Evolutionary conservation across 2,113 vertebrate species (phyloP).

Genomic region (Engraulis encrasicolus): DNA sequence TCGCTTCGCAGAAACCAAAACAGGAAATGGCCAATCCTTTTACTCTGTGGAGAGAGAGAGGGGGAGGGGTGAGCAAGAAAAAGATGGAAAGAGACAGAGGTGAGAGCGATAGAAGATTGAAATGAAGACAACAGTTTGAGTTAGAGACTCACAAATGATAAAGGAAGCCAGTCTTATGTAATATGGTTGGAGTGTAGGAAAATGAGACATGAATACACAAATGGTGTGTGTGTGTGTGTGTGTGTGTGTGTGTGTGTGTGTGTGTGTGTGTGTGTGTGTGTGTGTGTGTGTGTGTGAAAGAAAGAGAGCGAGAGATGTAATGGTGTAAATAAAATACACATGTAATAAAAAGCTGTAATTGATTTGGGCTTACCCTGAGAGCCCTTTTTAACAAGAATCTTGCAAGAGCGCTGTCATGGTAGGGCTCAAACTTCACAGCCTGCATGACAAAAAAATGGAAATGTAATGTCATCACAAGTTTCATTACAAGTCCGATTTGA

Average conservation of each 20-base stretch:
- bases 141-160: too few relatives aligned
- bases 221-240: too few relatives aligned
- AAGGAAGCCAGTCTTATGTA: too few relatives aligned
- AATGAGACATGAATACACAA: too few relatives aligned
- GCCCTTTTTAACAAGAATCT: slow-evolving; percentile 93
- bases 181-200: too few relatives aligned
- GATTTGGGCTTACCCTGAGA: slow-evolving; percentile 81
- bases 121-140: too few relatives aligned
- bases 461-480: neutral
- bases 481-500: slow-evolving; percentile 36
- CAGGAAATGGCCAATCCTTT: slow-evolving; percentile 95
- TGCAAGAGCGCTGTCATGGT: slow-evolving; percentile 94
- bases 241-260: too few relatives aligned
- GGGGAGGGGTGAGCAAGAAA: neutral
- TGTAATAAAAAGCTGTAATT: too few relatives aligned
- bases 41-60: slow-evolving; percentile 79
- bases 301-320: too few relatives aligned
- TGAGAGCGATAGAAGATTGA: too few relatives aligned
- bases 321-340: neutral
- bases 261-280: too few relatives aligned
- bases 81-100: neutral
- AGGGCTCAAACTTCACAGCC: slow-evolving; percentile 99
- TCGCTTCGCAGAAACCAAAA: slow-evolving; percentile 99
- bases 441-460: slow-evolving; percentile 61
- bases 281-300: too few relatives aligned